Conservation (phyloP, 1,140 invertebrate genomes). For the Drosophila tristis region DNA sequence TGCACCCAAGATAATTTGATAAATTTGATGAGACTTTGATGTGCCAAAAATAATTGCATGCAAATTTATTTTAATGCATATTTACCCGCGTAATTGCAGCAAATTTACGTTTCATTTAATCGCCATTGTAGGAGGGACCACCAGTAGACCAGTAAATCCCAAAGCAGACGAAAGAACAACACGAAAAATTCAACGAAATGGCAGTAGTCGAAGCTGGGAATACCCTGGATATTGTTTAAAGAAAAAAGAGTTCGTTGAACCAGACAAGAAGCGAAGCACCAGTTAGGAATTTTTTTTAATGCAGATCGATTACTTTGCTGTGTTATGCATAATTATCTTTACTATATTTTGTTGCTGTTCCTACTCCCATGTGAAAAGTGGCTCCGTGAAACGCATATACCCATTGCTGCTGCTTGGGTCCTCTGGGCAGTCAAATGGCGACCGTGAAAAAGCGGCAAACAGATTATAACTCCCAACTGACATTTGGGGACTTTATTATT, state of each 20-base stretch:
- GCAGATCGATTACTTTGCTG: too few species aligned
- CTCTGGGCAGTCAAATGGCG: slow-evolving; percentile 57
- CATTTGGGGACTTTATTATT: slow-evolving; percentile 79
- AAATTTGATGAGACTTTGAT: slow-evolving; percentile 62
- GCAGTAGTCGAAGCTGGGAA: background rate
- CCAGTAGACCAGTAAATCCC: background rate
- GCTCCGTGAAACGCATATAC: slow-evolving; percentile 8
- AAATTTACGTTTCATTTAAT: slow-evolving; percentile 82
- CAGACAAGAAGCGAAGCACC: background rate
- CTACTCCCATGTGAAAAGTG: too few species aligned
- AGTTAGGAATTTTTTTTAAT: too few species aligned
- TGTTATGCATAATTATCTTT: too few species aligned
- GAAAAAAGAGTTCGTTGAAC: background rate
- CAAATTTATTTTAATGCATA: slow-evolving; percentile 82
- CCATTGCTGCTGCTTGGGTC: slow-evolving; percentile 4
- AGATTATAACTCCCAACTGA: slow-evolving; percentile 81
- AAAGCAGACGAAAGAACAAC: slow-evolving; percentile 30
- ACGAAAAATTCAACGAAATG: background rate
- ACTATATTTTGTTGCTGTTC: too few species aligned
- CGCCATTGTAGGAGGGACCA: slow-evolving; percentile 25
- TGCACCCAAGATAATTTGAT: slow-evolving; percentile 59
- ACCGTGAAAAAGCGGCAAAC: slow-evolving; percentile 80
- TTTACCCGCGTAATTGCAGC: slow-evolving; percentile 79
- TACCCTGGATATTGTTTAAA: slow-evolving; percentile 10
- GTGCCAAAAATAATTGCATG: slow-evolving; percentile 74